Evolutionary conservation across 2,888 invertebrate genomes (phyloP).

Genomic region (Cerceris ruficornis): DNA sequence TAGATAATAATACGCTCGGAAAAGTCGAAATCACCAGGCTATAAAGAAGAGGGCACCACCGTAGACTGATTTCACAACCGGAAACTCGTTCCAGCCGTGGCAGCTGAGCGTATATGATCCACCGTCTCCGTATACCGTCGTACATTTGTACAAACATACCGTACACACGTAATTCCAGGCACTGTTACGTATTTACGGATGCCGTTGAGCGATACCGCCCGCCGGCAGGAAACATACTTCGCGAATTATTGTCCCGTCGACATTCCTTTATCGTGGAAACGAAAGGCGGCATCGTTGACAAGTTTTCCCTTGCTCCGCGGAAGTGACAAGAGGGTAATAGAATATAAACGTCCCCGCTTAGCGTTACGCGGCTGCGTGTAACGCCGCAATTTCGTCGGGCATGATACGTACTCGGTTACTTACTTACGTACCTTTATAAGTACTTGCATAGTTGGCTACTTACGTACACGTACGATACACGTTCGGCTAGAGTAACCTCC

Average conservation of each 20-base stretch:
- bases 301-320: constrained; percentile 40
- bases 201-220: constrained; percentile 55
- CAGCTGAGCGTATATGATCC: constrained; percentile 50
- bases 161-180: constrained; percentile 47
- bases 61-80: constrained; percentile 55
- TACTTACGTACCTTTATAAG: not conserved
- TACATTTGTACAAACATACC: too few species aligned
- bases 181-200: constrained; percentile 49
- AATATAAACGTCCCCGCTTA: constrained; percentile 33
- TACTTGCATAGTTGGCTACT: not conserved
- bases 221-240: constrained; percentile 58
- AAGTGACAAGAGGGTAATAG: constrained; percentile 22
- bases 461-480: constrained; percentile 12
- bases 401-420: not conserved
- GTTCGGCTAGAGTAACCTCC: constrained; percentile 19
- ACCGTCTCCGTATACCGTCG: not conserved
- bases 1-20: constrained; percentile 1
- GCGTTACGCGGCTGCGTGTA: constrained; percentile 42
- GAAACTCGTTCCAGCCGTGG: constrained; percentile 50
- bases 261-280: constrained; percentile 47
- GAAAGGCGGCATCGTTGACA: constrained; percentile 57
- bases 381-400: constrained; percentile 30
- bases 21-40: constrained; percentile 30
- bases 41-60: constrained; percentile 2
- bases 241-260: constrained; percentile 58